phyloP scores from a whole-genome alignment of 2,888 invertebrate species.

The Euproctis similis region DNA sequence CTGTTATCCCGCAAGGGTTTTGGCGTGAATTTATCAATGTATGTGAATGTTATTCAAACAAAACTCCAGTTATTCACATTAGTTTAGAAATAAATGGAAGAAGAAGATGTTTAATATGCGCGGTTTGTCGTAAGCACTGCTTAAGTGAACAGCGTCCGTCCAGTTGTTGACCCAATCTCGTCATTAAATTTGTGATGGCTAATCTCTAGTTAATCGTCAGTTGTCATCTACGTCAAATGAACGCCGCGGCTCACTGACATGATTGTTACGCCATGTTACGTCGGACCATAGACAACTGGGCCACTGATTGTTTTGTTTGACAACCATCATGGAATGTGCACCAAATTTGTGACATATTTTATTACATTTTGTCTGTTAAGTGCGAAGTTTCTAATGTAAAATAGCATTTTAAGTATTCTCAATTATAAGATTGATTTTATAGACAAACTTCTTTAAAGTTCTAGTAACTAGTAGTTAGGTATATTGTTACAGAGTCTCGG shows the following conservation, averaged over 20 bases:
- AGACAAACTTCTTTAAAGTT: no score
- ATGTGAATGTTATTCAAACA: no score
- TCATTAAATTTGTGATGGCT: conserved; percentile 7
- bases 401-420: no score
- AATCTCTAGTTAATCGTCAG: conserved; percentile 16
- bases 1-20: no score
- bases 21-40: no score
- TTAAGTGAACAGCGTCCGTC: conserved; percentile 10
- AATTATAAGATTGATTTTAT: no score
- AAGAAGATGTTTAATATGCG: conserved; percentile 15
- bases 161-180: conserved; percentile 12
- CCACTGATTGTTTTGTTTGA: conserved; percentile 21
- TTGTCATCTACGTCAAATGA: conserved; percentile 19
- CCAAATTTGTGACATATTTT: conserved; percentile 12
- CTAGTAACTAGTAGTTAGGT: no score
- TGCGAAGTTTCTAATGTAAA: no score
- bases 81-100: no score
- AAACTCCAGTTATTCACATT: no score
- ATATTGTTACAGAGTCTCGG: no score
- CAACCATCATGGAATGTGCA: conserved; percentile 15
- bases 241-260: conserved; percentile 26
- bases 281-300: conserved; percentile 25
- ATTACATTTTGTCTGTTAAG: conserved; percentile 16
- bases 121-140: conserved; percentile 7
- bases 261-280: conserved; percentile 32